Conservation (phyloP, 2,888 invertebrate genomes). For the Eupithecia vulgata region DNA sequence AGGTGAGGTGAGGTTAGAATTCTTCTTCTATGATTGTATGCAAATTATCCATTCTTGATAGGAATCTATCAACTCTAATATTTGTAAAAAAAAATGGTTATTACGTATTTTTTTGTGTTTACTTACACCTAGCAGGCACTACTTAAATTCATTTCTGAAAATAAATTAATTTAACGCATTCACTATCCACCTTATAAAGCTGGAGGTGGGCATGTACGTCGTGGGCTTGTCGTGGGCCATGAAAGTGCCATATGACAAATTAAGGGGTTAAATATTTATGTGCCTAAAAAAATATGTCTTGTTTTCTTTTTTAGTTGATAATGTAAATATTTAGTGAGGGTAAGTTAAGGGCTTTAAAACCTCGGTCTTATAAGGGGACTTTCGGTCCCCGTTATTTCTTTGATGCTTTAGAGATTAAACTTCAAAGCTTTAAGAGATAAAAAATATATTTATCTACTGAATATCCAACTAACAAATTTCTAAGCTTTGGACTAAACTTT, state of each 20-base stretch:
- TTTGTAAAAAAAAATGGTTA: no score
- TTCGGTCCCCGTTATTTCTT: background rate
- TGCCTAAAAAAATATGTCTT: background rate
- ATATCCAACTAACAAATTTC: background rate
- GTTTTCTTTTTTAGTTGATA: background rate
- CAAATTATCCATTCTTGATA: no score
- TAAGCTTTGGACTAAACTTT: slow-evolving; percentile 2
- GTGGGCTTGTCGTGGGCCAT: background rate
- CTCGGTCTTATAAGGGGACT: no score
- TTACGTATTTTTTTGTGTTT: no score
- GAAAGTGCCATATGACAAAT: background rate
- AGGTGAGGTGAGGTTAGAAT: no score
- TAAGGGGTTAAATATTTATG: background rate
- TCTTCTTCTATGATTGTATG: no score
- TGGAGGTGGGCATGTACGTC: no score
- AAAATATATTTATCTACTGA: background rate
- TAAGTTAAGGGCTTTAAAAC: background rate
- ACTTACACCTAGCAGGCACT: no score
- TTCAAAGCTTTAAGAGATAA: slow-evolving; percentile 9
- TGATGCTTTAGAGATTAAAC: slow-evolving; percentile 1
- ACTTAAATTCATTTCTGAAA: no score
- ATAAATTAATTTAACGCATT: no score
- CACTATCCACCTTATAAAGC: no score
- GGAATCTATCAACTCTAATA: no score
- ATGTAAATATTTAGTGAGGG: background rate